Evolutionary conservation across 2,888 invertebrate species (phyloP).

Genomic region (Folsomia candida): DNA sequence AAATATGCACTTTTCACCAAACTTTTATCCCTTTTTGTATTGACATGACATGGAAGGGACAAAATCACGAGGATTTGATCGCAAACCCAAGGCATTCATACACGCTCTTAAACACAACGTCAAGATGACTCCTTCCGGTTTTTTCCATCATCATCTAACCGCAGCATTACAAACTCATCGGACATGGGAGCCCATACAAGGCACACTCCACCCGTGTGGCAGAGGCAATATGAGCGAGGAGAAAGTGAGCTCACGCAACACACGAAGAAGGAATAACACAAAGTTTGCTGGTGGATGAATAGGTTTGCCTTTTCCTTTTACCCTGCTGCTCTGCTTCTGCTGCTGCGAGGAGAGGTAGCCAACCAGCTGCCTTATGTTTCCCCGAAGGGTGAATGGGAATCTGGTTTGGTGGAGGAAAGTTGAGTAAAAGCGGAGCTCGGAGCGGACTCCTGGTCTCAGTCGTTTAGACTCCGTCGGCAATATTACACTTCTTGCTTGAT

Average conservation of each 20-base stretch:
- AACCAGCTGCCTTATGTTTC: too few relatives aligned
- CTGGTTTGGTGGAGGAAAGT: slow-evolving; percentile 3
- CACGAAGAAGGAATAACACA: background rate
- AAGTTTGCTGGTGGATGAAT: background rate
- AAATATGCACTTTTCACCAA: background rate
- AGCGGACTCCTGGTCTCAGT: background rate
- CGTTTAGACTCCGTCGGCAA: background rate
- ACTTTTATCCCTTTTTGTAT: background rate
- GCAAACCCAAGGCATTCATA: background rate
- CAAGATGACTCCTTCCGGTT: slow-evolving; percentile 9
- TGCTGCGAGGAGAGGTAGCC: background rate
- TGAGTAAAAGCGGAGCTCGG: background rate
- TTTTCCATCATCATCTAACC: background rate
- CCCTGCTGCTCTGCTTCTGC: background rate
- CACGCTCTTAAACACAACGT: slow-evolving; percentile 2
- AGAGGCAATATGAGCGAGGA: background rate
- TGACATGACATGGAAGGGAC: slow-evolving; percentile 3
- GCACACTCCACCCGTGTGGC: too few relatives aligned
- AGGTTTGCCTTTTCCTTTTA: background rate
- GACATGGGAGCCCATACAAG: too few relatives aligned
- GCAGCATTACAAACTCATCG: too few relatives aligned
- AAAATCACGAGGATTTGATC: background rate
- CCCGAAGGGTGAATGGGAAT: background rate
- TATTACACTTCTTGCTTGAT: background rate
- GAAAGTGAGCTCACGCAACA: background rate